Percentiles rank a stretch among this genome's conserved stretches.
Evolutionary conservation across 2,113 vertebrate species (phyloP).

Genomic region (Bungarus multicinctus): DNA sequence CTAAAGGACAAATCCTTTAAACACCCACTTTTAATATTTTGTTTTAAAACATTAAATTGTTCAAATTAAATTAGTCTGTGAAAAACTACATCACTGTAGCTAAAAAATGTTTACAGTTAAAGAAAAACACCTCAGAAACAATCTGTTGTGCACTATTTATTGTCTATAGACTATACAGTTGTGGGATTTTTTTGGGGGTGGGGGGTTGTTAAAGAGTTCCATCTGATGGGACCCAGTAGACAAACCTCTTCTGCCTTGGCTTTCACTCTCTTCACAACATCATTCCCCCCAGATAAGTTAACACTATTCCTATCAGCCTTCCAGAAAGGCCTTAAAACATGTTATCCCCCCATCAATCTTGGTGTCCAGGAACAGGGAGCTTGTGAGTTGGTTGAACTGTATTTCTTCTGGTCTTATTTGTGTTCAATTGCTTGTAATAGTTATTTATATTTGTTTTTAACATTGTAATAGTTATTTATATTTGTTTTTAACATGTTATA

Average conservation of each 20-base stretch:
- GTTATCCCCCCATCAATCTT: neutral
- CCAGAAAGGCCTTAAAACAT: neutral
- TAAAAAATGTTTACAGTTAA: neutral
- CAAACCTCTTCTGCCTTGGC: neutral
- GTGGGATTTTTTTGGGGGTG: too few species aligned
- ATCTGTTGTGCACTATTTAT: neutral
- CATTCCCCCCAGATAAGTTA: neutral
- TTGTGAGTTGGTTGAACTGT: neutral
- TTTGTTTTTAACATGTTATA: neutral
- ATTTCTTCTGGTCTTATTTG: neutral
- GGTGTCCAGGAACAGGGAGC: neutral
- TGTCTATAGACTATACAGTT: neutral
- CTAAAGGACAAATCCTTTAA: neutral
- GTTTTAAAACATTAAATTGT: neutral
- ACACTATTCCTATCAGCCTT: neutral
- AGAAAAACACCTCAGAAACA: neutral
- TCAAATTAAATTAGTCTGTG: neutral
- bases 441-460: neutral
- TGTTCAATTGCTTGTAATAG: neutral
- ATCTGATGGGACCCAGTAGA: neutral
- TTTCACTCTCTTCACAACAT: neutral
- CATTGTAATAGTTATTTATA: neutral
- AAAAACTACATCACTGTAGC: neutral
- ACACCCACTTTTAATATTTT: neutral
- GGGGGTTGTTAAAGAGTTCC: neutral